These are phyloP conservation scores for Phoxinus phoxinus DNA, from an alignment of 2,113 vertebrate genomes.

Conservation along the genomic window DNA sequence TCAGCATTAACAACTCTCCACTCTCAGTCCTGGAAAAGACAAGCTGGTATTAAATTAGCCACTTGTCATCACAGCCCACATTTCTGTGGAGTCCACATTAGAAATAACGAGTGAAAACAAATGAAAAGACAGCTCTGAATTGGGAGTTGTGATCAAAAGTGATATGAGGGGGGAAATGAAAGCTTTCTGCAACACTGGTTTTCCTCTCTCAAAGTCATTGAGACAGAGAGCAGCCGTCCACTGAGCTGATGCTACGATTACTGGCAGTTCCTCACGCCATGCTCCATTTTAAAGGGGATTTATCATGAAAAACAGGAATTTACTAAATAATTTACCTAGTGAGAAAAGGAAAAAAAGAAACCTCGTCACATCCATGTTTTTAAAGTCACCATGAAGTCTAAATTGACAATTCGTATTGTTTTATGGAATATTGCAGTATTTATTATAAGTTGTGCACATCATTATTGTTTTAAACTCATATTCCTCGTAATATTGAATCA, in stretches of 20 bases:
- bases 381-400: no score
- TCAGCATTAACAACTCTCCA: background rate
- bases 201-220: background rate
- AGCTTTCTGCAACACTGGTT: background rate
- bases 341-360: background rate
- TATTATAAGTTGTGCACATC: no score
- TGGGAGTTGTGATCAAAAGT: background rate
- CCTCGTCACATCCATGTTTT: background rate
- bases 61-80: background rate
- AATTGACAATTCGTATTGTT: no score
- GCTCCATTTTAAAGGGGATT: background rate
- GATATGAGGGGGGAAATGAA: background rate
- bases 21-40: background rate
- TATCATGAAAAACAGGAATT: background rate
- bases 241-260: conserved; percentile 4
- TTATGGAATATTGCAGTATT: no score
- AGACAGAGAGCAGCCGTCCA: background rate
- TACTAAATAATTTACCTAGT: no score
- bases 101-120: background rate
- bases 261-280: background rate
- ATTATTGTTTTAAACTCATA: no score
- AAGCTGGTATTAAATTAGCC: conserved; percentile 2
- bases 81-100: conserved; percentile 4
- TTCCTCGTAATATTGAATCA: no score
- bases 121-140: conserved; percentile 4